Percentiles rank a stretch among this genome's conserved stretches.
phyloP scores from a whole-genome alignment of 2,888 invertebrate genomes.

The Notodonta dromedarius region DNA sequence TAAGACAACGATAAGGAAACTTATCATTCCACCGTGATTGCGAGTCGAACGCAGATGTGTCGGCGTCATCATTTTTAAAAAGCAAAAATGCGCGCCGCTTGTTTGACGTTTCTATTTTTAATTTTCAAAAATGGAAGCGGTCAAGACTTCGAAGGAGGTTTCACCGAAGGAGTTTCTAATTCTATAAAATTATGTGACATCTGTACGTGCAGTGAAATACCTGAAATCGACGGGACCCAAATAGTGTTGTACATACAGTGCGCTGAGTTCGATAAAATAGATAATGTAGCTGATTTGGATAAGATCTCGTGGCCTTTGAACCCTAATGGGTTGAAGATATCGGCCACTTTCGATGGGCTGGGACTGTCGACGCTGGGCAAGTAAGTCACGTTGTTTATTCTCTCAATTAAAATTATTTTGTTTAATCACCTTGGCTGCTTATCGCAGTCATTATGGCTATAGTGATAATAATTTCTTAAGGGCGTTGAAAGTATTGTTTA shows the following conservation, averaged over 20 bases:
- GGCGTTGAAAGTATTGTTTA: constrained; percentile 47
- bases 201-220: constrained; percentile 79
- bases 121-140: constrained; percentile 50
- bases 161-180: constrained; percentile 46
- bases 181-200: constrained; percentile 68
- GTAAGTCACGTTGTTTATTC: constrained; percentile 53
- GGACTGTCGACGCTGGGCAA: constrained; percentile 72
- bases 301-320: constrained; percentile 77
- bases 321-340: constrained; percentile 71
- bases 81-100: constrained; percentile 63
- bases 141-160: constrained; percentile 46
- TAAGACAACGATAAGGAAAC: constrained; percentile 69
- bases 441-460: constrained; percentile 42
- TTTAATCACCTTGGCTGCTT: constrained; percentile 54
- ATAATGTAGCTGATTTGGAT: constrained; percentile 69
- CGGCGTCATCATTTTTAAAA: constrained; percentile 35
- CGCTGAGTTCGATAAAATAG: constrained; percentile 67
- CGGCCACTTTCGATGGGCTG: constrained; percentile 72
- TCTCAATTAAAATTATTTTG: constrained; percentile 18
- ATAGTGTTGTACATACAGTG: constrained; percentile 77
- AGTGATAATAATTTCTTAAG: constrained; percentile 36
- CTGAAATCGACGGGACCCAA: constrained; percentile 67
- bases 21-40: constrained; percentile 74
- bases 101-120: constrained; percentile 60
- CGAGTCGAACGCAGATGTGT: constrained; percentile 58